Conservation (phyloP, 2,113 vertebrate genomes). For the Scortum barcoo region DNA sequence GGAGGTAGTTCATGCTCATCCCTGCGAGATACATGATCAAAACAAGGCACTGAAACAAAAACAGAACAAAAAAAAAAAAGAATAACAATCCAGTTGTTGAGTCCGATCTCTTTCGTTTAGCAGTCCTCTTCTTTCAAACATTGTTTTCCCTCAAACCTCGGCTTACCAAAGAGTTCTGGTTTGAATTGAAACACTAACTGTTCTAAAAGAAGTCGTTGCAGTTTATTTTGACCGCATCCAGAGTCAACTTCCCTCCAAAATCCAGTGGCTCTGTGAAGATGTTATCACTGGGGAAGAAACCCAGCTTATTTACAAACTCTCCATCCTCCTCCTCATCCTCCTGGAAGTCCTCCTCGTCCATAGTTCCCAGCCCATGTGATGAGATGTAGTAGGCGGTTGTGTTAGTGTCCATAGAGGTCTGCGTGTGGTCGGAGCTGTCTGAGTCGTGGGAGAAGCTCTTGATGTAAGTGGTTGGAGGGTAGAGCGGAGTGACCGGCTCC, state of each 20-base stretch:
- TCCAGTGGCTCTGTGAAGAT: conserved; percentile 50
- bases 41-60: no score
- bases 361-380: conserved; percentile 45
- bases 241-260: conserved; percentile 77
- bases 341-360: conserved; percentile 48
- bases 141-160: not conserved
- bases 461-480: conserved; percentile 75
- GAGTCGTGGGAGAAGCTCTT: conserved; percentile 84
- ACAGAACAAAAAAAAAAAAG: not conserved
- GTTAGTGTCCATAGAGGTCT: conserved; percentile 73
- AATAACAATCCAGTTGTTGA: not conserved
- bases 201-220: conserved; percentile 76
- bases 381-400: conserved; percentile 79
- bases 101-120: not conserved
- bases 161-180: conserved; percentile 3
- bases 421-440: conserved; percentile 72
- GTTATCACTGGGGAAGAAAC: conserved; percentile 72
- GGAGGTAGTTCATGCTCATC: conserved; percentile 63
- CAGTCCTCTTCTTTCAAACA: conserved; percentile 2
- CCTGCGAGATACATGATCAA: not conserved
- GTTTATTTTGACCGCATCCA: conserved; percentile 83
- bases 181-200: not conserved
- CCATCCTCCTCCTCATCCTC: conserved; percentile 60
- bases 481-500: not conserved
- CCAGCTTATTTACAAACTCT: conserved; percentile 15